Conservation (phyloP, 2,797 vertebrate species). For the Xenentodon cancila region DNA sequence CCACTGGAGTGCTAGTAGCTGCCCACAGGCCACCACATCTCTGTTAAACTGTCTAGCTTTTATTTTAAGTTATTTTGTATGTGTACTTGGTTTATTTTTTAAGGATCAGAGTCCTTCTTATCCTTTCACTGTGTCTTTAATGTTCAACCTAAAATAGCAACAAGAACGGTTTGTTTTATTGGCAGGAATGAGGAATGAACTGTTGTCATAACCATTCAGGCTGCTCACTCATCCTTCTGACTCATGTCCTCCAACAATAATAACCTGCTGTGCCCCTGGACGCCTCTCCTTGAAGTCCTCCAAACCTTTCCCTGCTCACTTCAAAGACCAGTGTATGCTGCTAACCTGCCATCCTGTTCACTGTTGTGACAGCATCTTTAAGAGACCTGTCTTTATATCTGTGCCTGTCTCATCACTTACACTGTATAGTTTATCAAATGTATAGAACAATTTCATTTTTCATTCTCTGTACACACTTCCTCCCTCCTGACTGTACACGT, state of each 20-base stretch:
- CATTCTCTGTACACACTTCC: constrained; percentile 10
- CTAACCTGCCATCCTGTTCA: constrained; percentile 55
- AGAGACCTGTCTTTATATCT: constrained; percentile 26
- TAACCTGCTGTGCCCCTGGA: constrained; percentile 49
- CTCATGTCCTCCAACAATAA: constrained; percentile 63
- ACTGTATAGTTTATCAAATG: neutral
- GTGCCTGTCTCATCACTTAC: constrained; percentile 7
- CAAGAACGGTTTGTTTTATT: constrained; percentile 61
- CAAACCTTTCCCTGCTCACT: constrained; percentile 49
- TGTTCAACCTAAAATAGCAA: constrained; percentile 33
- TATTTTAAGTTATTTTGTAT: neutral
- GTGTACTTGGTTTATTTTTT: neutral
- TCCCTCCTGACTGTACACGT: neutral
- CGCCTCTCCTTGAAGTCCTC: constrained; percentile 44
- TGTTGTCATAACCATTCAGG: constrained; percentile 62
- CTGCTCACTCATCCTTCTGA: constrained; percentile 67
- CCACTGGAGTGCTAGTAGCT: constrained; percentile 52
- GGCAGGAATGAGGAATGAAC: constrained; percentile 68
- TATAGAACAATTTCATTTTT: constrained; percentile 43
- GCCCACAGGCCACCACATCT: constrained; percentile 27
- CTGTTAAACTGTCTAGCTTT: constrained; percentile 18
- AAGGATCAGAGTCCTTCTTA: constrained; percentile 19
- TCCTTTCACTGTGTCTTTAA: constrained; percentile 33
- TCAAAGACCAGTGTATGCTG: constrained; percentile 44
- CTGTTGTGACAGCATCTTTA: constrained; percentile 27